phyloP scores from a whole-genome alignment of 1,140 invertebrate species.

The Oncopodura yosiiana region DNA sequence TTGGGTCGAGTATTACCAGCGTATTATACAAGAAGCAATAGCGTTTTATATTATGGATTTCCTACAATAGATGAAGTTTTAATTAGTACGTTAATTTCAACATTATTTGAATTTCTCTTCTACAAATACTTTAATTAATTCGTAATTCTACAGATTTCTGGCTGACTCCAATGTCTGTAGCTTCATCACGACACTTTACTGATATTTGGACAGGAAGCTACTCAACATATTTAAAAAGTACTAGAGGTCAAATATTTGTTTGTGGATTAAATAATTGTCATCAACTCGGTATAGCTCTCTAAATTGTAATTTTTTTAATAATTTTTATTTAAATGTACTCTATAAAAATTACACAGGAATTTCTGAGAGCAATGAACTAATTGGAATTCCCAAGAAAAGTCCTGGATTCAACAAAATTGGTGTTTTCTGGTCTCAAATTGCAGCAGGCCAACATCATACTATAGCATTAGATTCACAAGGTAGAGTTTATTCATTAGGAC shows the following conservation, averaged over 20 bases:
- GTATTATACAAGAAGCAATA: background rate
- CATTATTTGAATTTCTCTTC: no score
- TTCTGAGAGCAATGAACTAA: slow-evolving; percentile 43
- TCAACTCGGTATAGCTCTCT: slow-evolving; percentile 72
- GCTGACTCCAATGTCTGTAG: slow-evolving; percentile 50
- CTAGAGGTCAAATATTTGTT: slow-evolving; percentile 65
- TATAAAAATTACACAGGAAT: no score
- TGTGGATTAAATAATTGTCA: slow-evolving; percentile 89
- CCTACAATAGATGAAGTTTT: no score
- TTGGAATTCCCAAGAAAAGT: slow-evolving; percentile 9
- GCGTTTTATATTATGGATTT: background rate
- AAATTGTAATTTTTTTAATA: no score
- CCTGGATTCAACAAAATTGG: slow-evolving; percentile 39
- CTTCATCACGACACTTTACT: slow-evolving; percentile 51
- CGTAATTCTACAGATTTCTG: slow-evolving; percentile 50
- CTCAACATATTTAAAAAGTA: slow-evolving; percentile 60
- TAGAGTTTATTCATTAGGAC: slow-evolving; percentile 63
- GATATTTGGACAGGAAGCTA: slow-evolving; percentile 79
- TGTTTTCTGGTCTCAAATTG: slow-evolving; percentile 48
- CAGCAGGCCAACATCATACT: slow-evolving; percentile 74
- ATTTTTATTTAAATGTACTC: no score
- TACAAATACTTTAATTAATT: no score
- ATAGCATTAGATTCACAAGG: slow-evolving; percentile 61
- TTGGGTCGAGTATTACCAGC: slow-evolving; percentile 53
- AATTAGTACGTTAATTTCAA: no score